Evolutionary conservation across 2,113 vertebrate species (phyloP), one percentile per base, ranked within the genome.

Genomic region (Hemiprocne comata): DNA sequence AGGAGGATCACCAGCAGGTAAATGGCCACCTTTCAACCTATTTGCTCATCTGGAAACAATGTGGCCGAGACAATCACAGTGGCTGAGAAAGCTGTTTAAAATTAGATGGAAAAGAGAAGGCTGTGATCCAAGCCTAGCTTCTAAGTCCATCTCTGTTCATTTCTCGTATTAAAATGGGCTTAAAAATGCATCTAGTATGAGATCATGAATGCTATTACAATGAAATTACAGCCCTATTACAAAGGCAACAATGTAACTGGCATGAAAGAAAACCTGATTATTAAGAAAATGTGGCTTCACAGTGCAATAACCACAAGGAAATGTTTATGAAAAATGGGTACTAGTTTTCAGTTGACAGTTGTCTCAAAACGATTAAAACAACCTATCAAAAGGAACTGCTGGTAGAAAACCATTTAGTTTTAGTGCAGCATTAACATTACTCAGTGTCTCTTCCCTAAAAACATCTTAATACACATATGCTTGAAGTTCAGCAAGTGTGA

Each of bases 281-380:
- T 61, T 75, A 73, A 61, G 71, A 85, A 92, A 92, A 89, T 62
- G n/a, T 83, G 69, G 65, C 72, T 92, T 92, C 70, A 90, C 80
- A 87, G 73, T 57, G 33, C 53, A 72, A 14, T 54, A 91, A 82
- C 17, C 38, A 60, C 84, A 93, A 38, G 24, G 74, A 92, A 71
- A 72, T 24, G 44, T 19, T 90, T 42, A 84, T 75, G 65, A 77
- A 48, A 80, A 92, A 58, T 75, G 90, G 82, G 77, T 10, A 24
- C 25, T 13, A 33, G 17, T 26, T 76, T 81, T 73, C 55, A 79
- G 29, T 13, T 93, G 71, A 66, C 25, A 69, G 66, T 44, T 79
- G n/a, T 36, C 28, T 76, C 61, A 34, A 84, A 66, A 67, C 1
- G 0, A 62, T 4, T 44, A 38, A 77, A 80, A 62, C 6, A 46